Base-by-base conservation (phyloP, 2,888 invertebrate species). In the Drosophila mettleri region DNA sequence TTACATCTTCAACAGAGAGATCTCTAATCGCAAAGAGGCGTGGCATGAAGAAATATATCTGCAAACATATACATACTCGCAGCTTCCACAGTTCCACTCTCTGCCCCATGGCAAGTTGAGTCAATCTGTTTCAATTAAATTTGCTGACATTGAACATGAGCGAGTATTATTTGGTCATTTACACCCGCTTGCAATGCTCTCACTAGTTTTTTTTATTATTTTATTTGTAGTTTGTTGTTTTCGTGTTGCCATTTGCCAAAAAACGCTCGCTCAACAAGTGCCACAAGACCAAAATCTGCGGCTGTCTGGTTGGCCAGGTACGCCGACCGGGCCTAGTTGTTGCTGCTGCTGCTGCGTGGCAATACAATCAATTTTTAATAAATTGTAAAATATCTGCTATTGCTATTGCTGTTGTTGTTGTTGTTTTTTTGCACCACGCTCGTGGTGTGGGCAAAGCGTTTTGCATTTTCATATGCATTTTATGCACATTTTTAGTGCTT, bases 351-450 rank as follows among this genome's bases (percentile, higher is more conserved):
- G 74, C 80, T 80, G 84, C 85, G 80, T 84, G 83, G 86, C 83
- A 86, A 84, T 79, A 83, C 86, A 83, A 83, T 83, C 86, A 83
- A 83, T 83, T 83, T 83, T 83, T 83, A 83, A 83, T 83, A 83
- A 83, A 83, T 83, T 86, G 86, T 86, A 74, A 75, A 86, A 77
- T 69, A 79, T 79, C 51, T 67, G 54, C 63, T 48, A 41, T 33
- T 38, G 48, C 20, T 20, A 18, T 12, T 33, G 18, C 22, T 48
- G 18, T 45, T 49, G n/a, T 33, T 58, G 29, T 55, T 65, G 63
- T 53, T 45, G 46, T 38, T 57, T 29, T 3, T 45, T 45, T 45
- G 45, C 45, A 45, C 45, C 29, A 45, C 16, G 53, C 20, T 63
- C 49, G 36, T 68, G 55, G 38, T 72, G 59, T 75, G 66, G 68